A percentile compares a stretch with the other conserved stretches of the same genome.
Evolutionary conservation across 2,888 invertebrate genomes (phyloP).

Genomic region (Papilio demoleus): DNA sequence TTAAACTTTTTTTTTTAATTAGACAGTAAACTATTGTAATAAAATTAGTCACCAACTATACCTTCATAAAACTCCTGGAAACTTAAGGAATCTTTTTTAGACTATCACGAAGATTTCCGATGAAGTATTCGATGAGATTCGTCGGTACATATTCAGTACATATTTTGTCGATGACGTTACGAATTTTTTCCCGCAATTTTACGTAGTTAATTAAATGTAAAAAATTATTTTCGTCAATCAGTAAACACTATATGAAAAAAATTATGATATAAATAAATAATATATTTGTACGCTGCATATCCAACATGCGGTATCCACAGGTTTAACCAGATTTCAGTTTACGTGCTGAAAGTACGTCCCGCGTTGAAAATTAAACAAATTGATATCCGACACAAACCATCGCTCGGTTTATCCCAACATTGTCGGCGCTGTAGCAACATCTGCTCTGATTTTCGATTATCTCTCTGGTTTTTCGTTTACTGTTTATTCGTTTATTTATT

Average conservation of each 20-base stretch:
- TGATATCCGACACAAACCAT: conserved; percentile 35
- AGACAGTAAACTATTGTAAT: no score
- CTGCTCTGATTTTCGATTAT: conserved; percentile 32
- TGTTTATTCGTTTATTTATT: conserved; percentile 11
- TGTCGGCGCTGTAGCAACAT: conserved; percentile 21
- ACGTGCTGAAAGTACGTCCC: conserved; percentile 31
- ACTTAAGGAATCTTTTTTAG: no score
- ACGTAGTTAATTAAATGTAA: no score
- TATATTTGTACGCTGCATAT: conserved; percentile 6
- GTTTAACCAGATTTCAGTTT: conserved; percentile 33
- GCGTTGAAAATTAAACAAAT: conserved; percentile 37
- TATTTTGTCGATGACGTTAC: no score
- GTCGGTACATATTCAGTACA: no score
- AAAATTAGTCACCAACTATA: no score
- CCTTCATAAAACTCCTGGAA: no score
- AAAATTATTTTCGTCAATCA: background rate
- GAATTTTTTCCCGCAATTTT: no score
- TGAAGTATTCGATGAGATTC: no score
- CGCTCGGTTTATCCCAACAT: conserved; percentile 26
- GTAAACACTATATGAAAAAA: background rate
- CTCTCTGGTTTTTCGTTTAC: conserved; percentile 23
- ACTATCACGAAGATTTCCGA: no score
- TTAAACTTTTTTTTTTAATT: no score
- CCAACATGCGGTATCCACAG: conserved; percentile 20
- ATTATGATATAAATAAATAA: background rate